Conservation (phyloP, 2,888 invertebrate genomes). For the Cartodere bifasciata region DNA sequence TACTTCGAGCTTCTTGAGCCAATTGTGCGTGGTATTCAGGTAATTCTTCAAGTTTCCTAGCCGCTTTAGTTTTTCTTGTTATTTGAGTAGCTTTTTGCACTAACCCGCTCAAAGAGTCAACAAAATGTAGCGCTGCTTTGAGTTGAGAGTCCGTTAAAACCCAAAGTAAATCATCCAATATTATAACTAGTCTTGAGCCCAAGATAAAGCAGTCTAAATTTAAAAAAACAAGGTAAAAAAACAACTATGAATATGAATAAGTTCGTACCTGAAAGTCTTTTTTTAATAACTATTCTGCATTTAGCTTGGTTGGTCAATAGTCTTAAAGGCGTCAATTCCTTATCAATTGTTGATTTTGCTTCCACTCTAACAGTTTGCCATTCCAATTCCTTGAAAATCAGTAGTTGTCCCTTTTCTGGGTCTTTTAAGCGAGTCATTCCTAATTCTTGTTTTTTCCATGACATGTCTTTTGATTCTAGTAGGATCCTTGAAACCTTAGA, state of each 20-base stretch:
- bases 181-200: constrained; percentile 80
- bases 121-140: constrained; percentile 82
- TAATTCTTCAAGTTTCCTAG: constrained; percentile 65
- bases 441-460: constrained; percentile 78
- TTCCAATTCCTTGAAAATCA: constrained; percentile 93
- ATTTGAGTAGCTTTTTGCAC: constrained; percentile 70
- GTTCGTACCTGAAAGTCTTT: constrained; percentile 63
- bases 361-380: constrained; percentile 97
- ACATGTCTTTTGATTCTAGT: constrained; percentile 87
- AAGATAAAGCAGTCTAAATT: constrained; percentile 77
- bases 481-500: constrained; percentile 79
- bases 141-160: constrained; percentile 93
- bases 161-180: constrained; percentile 94
- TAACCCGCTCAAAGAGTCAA: constrained; percentile 70
- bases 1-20: constrained; percentile 43
- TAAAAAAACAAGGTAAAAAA: neutral
- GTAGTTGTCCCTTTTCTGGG: constrained; percentile 71
- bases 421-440: constrained; percentile 87
- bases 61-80: constrained; percentile 70
- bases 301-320: constrained; percentile 88
- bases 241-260: neutral
- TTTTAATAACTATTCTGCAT: constrained; percentile 92
- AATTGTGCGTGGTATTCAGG: constrained; percentile 64
- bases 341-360: constrained; percentile 71
- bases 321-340: constrained; percentile 73